Evolutionary conservation across 2,113 vertebrate genomes (phyloP).

Genomic region (Thunnus maccoyii): DNA sequence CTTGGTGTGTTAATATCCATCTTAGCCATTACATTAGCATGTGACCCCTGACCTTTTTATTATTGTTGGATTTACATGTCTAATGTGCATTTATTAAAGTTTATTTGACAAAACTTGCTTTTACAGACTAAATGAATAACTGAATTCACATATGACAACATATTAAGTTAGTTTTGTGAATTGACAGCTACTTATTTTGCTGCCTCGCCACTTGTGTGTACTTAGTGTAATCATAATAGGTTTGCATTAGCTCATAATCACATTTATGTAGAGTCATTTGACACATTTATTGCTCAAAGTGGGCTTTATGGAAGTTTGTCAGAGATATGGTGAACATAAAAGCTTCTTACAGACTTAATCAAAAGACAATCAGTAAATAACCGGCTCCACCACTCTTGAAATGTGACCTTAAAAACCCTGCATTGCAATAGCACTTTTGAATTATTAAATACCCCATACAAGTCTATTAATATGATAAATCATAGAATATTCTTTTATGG

Average conservation of each 20-base stretch:
- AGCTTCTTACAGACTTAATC: neutral
- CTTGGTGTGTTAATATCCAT: neutral
- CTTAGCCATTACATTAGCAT: neutral
- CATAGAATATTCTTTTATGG: conserved; percentile 29
- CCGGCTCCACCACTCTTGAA: conserved; percentile 1
- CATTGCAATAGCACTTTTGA: conserved; percentile 36
- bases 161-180: neutral
- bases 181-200: neutral
- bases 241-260: neutral
- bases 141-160: neutral
- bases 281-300: neutral
- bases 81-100: neutral
- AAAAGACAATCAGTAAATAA: conserved; percentile 12
- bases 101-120: neutral
- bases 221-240: neutral
- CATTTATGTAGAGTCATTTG: neutral
- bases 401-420: conserved; percentile 38
- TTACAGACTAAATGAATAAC: neutral
- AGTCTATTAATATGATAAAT: conserved; percentile 23
- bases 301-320: neutral
- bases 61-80: neutral
- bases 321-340: conserved; percentile 9
- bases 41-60: conserved; percentile 4
- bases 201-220: neutral
- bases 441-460: conserved; percentile 49